phyloP scores from a whole-genome alignment of 1,140 invertebrate genomes.

The Euura saliciscinereae region DNA sequence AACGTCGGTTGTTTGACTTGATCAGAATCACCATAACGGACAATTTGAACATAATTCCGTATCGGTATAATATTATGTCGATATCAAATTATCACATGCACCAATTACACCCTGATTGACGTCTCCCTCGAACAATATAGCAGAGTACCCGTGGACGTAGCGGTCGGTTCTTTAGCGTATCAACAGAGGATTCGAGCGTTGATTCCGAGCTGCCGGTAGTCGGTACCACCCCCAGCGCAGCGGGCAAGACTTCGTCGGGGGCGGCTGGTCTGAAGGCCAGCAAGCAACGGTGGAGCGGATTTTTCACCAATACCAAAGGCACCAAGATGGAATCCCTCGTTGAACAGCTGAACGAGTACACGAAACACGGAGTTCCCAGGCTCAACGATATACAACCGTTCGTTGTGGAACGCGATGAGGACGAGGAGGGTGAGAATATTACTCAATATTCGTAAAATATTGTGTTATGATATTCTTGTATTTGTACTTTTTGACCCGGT shows the following conservation, averaged over 20 bases:
- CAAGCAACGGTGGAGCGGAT: slow-evolving; percentile 71
- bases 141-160: slow-evolving; percentile 63
- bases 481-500: slow-evolving; percentile 3
- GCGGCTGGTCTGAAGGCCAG: slow-evolving; percentile 49
- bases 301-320: slow-evolving; percentile 71
- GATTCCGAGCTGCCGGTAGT: slow-evolving; percentile 48
- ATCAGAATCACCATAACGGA: no score
- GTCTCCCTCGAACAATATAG: no score
- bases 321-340: slow-evolving; percentile 69
- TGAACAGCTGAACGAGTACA: slow-evolving; percentile 72
- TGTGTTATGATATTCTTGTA: slow-evolving; percentile 7
- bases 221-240: slow-evolving; percentile 31
- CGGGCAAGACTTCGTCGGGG: slow-evolving; percentile 44
- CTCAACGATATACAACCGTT: slow-evolving; percentile 47
- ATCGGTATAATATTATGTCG: no score
- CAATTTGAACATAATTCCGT: no score
- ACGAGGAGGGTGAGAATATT: slow-evolving; percentile 55
- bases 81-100: no score
- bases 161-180: slow-evolving; percentile 67
- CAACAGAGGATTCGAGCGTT: slow-evolving; percentile 64
- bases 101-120: no score
- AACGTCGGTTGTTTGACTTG: no score
- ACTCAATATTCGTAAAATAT: neutral
- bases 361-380: slow-evolving; percentile 70
- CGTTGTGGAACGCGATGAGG: slow-evolving; percentile 41